Evolutionary conservation across 1,140 invertebrate species (phyloP), one percentile per base, ranked within the genome.

Genomic region (Drosophila kepulauana): DNA sequence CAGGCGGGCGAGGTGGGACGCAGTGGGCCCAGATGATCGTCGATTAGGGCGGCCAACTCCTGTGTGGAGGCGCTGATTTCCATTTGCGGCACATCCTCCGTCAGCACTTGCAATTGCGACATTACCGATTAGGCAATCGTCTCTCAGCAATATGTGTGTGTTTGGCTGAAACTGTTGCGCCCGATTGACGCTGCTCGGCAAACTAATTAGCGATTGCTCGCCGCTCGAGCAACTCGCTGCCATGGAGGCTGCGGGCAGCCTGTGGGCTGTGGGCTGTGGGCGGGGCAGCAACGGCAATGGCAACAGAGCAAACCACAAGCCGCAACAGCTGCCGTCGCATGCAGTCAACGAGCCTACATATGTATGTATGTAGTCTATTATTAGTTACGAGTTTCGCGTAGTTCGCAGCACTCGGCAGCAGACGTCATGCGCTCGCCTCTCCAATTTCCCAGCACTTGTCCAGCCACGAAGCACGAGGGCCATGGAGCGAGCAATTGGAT

Each of bases 21-120:
- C 48, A 91, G 41, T 0, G 67, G 82, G 11, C 91, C 91, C 64
- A 92, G 58, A 61, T 91, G 85, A 3, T 72, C n/a, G 41, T 92
- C 78, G n/a, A 92, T 75, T 1, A 92, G 57, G 0, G 75, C 46
- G 38, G 91, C 86, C 68, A 92, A 35, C 58, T 92, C 85, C 61
- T 82, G 59, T 1, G 91, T 90, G 46, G 78, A 77, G n/a, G 72
- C 73, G 25, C 56, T 77, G 16, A 88, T 88, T n/a, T 63, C 46
- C 84, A 88, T 88, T 41, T 88, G 85, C 1, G 54, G 48, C 41
- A 65, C 74, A 35, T 57, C 5, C 41, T 63, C 38, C 7, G 16
- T 30, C 35, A 61, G 51, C 43, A 35, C 35, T 43, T 66, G 35
- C 63, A 56, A 35, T 48, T 68, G 35, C 41, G 74, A 71, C 73